Evolutionary conservation across 2,113 vertebrate genomes (phyloP), one percentile per base, ranked within the genome.

Genomic region (Gambusia affinis): DNA sequence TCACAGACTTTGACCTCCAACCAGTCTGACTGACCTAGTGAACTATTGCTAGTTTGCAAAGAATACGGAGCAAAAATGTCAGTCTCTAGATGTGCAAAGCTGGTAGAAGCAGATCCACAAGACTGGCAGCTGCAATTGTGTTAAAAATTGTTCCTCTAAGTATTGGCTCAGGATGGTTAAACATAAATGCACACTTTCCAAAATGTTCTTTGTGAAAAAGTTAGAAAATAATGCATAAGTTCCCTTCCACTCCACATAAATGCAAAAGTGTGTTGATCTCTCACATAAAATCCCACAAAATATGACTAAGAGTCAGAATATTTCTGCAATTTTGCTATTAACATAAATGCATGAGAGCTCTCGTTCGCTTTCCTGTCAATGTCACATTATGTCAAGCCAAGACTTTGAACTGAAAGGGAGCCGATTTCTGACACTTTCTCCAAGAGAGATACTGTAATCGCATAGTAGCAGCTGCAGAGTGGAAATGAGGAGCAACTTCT

Each of bases 401-500:
- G 74, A 72, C 61, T n/a, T 37, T 4, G 61, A 42, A 75, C 62
- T 31, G 76, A 78, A 84, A 67, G 33, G 54, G 83, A 79, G 73
- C 29, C 28, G 35, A 24, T 83, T 78, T 70, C 33, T 70, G 73
- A 84, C 76, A 72, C 75, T 81, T 65, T 60, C 61, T 75, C 81
- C 62, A 68, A 33, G 22, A 76, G 74, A 76, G 74, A 73, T 29
- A 15, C 54, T 35, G 64, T 70, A 76, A 85, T 75, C 69, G 72
- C 17, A 62, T 30, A 72, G 75, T 68, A n/a, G 68, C 31, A 5
- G 24, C 67, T 64, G 77, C 44, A 67, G 44, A 69, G 68, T 0
- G 4, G n/a, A 84, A 82, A 85, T 63, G 66, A 87, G 83, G 67
- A 76, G 68, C 37, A 68, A 83, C 80, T 85, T 75, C 66, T 37